phyloP scores from a whole-genome alignment of 2,888 invertebrate genomes.

The Phymatocera aterrima region DNA sequence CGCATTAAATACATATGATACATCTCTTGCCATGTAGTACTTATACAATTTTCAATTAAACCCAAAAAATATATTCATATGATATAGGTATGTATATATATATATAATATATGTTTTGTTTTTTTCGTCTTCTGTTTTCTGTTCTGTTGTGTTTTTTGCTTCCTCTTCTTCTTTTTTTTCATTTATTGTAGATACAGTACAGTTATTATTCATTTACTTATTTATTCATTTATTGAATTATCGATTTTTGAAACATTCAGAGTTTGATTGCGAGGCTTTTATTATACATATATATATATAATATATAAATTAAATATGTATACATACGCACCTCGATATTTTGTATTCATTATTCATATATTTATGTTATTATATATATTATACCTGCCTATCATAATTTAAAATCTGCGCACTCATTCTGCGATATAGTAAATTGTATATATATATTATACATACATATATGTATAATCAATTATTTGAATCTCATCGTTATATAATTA shows the following conservation, averaged over 20 bases:
- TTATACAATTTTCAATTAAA: background rate
- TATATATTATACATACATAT: background rate
- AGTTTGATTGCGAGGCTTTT: conserved; percentile 37
- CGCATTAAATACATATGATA: background rate
- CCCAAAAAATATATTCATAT: conserved; percentile 12
- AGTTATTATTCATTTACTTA: background rate
- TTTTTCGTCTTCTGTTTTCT: background rate
- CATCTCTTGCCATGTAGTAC: no score
- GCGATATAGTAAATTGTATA: background rate
- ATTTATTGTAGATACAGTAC: background rate
- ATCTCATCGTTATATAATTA: background rate
- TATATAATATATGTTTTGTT: background rate
- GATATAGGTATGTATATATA: background rate
- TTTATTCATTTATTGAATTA: background rate
- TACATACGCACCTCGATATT: conserved; percentile 12
- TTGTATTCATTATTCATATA: background rate
- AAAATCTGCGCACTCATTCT: conserved; percentile 13
- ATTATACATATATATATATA: conserved; percentile 6
- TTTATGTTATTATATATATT: no score
- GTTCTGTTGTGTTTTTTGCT: background rate
- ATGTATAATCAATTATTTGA: background rate
- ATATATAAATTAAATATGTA: background rate
- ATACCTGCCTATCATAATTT: conserved; percentile 1
- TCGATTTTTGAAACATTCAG: conserved; percentile 37
- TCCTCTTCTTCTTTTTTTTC: background rate